Base-by-base conservation (phyloP, 2,797 vertebrate genomes). In the Sebastes nivosus region DNA sequence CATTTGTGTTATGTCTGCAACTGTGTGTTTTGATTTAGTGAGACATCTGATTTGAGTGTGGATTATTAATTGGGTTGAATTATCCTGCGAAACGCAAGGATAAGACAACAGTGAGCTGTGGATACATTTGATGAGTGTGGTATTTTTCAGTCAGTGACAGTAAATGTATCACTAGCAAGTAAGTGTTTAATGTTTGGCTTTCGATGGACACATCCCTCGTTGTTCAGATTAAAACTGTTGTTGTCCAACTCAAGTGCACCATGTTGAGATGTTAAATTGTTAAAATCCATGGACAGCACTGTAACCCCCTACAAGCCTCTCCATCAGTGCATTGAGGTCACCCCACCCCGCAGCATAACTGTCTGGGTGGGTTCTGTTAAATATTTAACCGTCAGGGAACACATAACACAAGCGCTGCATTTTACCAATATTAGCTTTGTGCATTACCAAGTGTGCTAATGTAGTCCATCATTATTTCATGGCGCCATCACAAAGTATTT, bases 391-490 rank as follows among this genome's bases (percentile, higher is more conserved):
- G 86, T 81, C 64, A 7, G 86, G 87, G 83, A 80, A 79, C 55
- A 72, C 46, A 73, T 36, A 87, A 77, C 88, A 88, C 78, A 78
- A 87, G 72, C 67, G 27, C 29, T 55, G 36, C 79, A 79, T 86
- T 69, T 76, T 67, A 68, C 80, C 85, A 77, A 90, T 89, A 87
- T 93, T 91, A 89, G 89, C 88, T 91, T 90, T 88, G 88, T 91
- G 88, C 86, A 89, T 93, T 92, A 86, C 72, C 86, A 79, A 75
- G 63, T 79, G 38, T 65, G 68, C 81, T 90, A 83, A 93, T 90
- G 86, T 78, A 77, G 57, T 55, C 79, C 81, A 94, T 94, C 88
- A 93, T 85, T 86, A 91, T 94, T 94, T 92, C 83, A 94, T 92
- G 84, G 79, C 52, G 78, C 70, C 67, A 83, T 89, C 85, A 78